These are phyloP conservation scores for Pteromalus puparum DNA, from an alignment of 1,140 invertebrate species.

Conservation along the genomic window DNA sequence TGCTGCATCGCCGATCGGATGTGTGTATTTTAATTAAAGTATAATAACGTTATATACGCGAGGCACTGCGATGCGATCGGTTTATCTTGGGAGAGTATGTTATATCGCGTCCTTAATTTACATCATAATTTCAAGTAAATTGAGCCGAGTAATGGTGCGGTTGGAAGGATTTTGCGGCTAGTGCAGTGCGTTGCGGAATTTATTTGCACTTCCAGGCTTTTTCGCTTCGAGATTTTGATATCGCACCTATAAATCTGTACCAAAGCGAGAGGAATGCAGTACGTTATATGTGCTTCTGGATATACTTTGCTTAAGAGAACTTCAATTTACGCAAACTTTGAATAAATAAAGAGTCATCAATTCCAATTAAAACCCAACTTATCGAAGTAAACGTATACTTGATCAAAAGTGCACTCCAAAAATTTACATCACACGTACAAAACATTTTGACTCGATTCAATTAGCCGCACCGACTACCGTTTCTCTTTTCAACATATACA, in stretches of 20 bases:
- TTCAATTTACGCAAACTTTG: too few species aligned
- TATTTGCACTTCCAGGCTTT: background rate
- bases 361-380: too few species aligned
- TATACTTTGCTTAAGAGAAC: too few species aligned
- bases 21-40: conserved; percentile 39
- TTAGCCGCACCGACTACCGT: background rate
- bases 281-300: too few species aligned
- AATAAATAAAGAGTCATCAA: too few species aligned
- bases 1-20: background rate
- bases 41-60: conserved; percentile 22
- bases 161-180: background rate
- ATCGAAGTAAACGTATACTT: too few species aligned
- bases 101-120: conserved; percentile 44
- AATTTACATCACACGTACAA: background rate
- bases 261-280: too few species aligned
- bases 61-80: background rate
- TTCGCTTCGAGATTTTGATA: background rate
- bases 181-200: conserved; percentile 1
- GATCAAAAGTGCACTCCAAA: too few species aligned
- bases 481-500: background rate
- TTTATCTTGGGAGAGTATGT: conserved; percentile 21
- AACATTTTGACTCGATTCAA: conserved; percentile 34
- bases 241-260: background rate
- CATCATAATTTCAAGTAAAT: conserved; percentile 40
- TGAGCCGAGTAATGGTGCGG: conserved; percentile 27